Conservation (phyloP, 2,797 vertebrate genomes). For the Saxicola maurus region DNA sequence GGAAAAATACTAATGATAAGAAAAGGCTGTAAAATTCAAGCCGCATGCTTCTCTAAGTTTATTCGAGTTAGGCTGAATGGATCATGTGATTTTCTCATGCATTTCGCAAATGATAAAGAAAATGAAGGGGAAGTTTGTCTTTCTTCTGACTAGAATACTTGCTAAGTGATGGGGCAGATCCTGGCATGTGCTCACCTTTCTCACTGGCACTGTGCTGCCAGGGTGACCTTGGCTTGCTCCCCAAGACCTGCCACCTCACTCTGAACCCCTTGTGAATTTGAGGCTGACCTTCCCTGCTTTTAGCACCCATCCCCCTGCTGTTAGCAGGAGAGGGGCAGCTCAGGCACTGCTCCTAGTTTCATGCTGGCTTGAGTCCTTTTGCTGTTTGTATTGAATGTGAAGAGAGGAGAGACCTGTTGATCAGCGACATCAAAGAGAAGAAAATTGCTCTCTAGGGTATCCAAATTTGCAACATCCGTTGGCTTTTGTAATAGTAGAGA, state of each 20-base stretch:
- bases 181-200: accelerated
- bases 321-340: background rate
- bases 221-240: background rate
- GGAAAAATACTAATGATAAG: conserved; percentile 20
- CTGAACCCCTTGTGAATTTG: background rate
- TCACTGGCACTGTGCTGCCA: background rate
- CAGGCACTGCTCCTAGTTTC: background rate
- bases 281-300: background rate
- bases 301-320: background rate
- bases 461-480: background rate
- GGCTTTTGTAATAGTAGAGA: background rate
- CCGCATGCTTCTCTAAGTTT: background rate
- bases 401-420: background rate
- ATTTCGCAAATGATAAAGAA: background rate
- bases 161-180: background rate
- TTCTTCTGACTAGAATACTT: background rate
- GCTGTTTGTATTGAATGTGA: background rate
- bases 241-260: background rate
- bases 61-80: background rate
- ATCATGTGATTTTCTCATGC: background rate
- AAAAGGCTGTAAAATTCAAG: conserved; percentile 31
- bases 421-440: background rate
- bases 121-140: background rate
- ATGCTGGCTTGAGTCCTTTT: background rate
- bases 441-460: background rate